Evolutionary conservation across 2,797 vertebrate species (phyloP).

Genomic region (Lepus oiostolus): DNA sequence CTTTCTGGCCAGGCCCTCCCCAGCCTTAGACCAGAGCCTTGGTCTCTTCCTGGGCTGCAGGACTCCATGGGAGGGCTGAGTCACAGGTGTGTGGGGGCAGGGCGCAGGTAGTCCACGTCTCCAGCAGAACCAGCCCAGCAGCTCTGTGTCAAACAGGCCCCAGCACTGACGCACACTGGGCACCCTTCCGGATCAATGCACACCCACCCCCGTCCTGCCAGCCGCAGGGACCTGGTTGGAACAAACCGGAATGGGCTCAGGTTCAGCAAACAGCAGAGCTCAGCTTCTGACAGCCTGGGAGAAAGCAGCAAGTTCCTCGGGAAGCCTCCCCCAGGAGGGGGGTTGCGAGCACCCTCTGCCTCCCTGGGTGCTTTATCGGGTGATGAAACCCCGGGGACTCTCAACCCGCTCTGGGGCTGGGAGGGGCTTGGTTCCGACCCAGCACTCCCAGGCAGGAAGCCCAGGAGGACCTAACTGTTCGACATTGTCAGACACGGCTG

Average conservation of each 20-base stretch:
- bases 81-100: slow-evolving; percentile 47
- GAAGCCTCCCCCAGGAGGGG: neutral
- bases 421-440: neutral
- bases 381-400: neutral
- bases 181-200: slow-evolving; percentile 64
- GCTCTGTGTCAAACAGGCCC: slow-evolving; percentile 49
- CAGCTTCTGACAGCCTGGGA: neutral
- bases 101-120: neutral
- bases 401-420: neutral
- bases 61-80: neutral
- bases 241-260: neutral
- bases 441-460: neutral
- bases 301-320: neutral
- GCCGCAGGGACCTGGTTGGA: neutral
- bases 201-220: slow-evolving; percentile 22
- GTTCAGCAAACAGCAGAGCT: neutral
- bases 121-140: slow-evolving; percentile 75
- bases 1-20: neutral
- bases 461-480: slow-evolving; percentile 49
- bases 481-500: neutral
- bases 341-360: neutral
- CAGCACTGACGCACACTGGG: slow-evolving; percentile 32
- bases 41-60: neutral
- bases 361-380: neutral
- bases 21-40: neutral